Evolutionary conservation across 2,888 invertebrate genomes (phyloP), one percentile per base, ranked within the genome.

Genomic region (Agriopis aurantiaria): DNA sequence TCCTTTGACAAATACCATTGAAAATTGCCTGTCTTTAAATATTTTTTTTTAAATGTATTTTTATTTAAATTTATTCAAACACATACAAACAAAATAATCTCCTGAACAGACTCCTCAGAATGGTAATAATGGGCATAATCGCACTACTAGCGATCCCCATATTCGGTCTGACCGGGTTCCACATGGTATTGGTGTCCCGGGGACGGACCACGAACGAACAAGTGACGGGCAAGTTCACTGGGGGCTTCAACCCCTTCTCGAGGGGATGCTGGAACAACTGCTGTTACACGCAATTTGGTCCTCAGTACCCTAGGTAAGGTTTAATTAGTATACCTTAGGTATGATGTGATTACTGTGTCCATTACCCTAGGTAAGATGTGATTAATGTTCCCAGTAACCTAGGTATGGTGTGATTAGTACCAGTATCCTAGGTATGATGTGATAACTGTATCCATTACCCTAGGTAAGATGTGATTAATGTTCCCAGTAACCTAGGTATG

Each of bases 121-220:
- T 98, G 95, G 96, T 97, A 79, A 96, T 99, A 86, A 98, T 99
- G 97, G 97, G 97, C 79, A 96, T 99, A 82, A 98, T 99, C 87
- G 96, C 97, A 46, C 91, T 99, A 76, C 95, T 99, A 82, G 97
- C 99, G 85, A 98, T 99, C 88, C 99, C 99, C 73, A 99, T 99
- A 82, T 97, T 99, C 91, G 99, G 99, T 79, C 95, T 99, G 86
- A 99, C 99, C 72, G 98, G 98, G 73, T 99, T 99, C 95, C 99
- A 99, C 92, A 97, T 99, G 95, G 97, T 99, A 83, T 96, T 99
- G 79, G 99, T 99, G 65, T 97, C 98, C 43, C 95, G 99, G 74
- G 99, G 99, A 51, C 96, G 99, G 77, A 99, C 99, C 68, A 99
- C 99, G 77, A 99, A 99, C 94, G 99, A 99, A 95, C 99, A 99